phyloP scores from a whole-genome alignment of 1,140 invertebrate species.

The Drosophila rufa region DNA sequence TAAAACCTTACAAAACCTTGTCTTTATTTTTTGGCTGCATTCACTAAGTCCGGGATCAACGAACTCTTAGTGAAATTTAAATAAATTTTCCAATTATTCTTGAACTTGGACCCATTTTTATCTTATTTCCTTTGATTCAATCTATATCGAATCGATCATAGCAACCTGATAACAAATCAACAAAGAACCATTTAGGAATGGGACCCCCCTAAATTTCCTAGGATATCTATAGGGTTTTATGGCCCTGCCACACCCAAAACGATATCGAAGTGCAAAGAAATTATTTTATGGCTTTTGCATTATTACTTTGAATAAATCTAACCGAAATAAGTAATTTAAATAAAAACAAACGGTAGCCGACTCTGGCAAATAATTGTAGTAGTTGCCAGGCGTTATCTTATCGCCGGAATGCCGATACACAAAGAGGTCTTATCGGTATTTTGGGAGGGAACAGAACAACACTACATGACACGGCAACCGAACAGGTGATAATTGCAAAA shows the following conservation, averaged over 20 bases:
- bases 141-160: not conserved
- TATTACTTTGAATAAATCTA: slow-evolving; percentile 5
- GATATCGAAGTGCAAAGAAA: slow-evolving; percentile 8
- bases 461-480: slow-evolving; percentile 47
- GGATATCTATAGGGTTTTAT: slow-evolving; percentile 21
- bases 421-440: slow-evolving; percentile 57
- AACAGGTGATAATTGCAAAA: slow-evolving; percentile 60
- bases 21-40: not conserved
- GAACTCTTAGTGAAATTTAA: not conserved
- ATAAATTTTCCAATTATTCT: not conserved
- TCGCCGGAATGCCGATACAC: slow-evolving; percentile 67
- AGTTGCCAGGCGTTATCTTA: slow-evolving; percentile 59
- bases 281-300: slow-evolving; percentile 12
- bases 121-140: not conserved
- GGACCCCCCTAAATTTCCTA: slow-evolving; percentile 3
- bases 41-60: not conserved
- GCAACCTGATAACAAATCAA: slow-evolving; percentile 22
- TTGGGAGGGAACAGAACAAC: slow-evolving; percentile 26
- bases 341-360: slow-evolving; percentile 54
- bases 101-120: slow-evolving; percentile 2
- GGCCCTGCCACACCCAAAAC: slow-evolving; percentile 19
- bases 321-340: slow-evolving; percentile 40
- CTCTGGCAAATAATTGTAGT: slow-evolving; percentile 44
- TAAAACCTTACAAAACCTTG: slow-evolving; percentile 26
- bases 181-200: slow-evolving; percentile 25